Percentiles rank a stretch among this genome's conserved stretches.
Conservation (phyloP, 2,113 vertebrate species). For the Tylochromis polylepis region DNA sequence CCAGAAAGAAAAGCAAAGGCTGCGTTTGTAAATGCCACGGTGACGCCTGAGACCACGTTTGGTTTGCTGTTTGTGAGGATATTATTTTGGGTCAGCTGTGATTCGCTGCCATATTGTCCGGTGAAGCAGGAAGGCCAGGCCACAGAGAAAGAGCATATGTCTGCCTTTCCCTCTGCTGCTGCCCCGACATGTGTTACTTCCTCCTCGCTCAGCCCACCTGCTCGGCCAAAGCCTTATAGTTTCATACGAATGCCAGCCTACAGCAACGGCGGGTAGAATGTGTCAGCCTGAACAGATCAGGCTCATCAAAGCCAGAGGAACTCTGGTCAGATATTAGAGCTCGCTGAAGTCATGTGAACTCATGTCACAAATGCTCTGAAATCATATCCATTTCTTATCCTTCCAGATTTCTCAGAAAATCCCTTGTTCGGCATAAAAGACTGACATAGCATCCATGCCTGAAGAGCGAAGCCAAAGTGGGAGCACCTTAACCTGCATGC, state of each 20-base stretch:
- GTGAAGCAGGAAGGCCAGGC: conserved; percentile 45
- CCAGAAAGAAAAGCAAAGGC: not conserved
- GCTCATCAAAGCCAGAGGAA: not conserved
- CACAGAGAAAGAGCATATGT: conserved; percentile 63
- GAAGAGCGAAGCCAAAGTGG: not conserved
- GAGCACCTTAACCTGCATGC: not conserved
- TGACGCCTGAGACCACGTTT: not conserved
- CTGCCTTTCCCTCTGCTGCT: conserved; percentile 33
- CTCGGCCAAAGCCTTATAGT: conserved; percentile 9
- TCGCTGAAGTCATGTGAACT: not conserved
- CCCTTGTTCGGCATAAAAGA: not conserved
- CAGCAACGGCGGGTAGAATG: not conserved
- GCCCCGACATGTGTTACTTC: conserved; percentile 61
- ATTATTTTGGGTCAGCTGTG: conserved; percentile 46
- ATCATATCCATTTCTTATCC: not conserved
- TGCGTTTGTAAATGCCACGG: not conserved
- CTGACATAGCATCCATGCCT: not conserved
- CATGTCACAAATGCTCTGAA: not conserved
- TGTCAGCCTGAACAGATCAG: not conserved
- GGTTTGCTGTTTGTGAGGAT: not conserved
- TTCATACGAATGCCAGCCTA: not conserved
- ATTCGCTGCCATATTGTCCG: conserved; percentile 43
- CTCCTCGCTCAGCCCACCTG: conserved; percentile 53
- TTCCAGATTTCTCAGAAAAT: not conserved
- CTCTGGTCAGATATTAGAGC: not conserved